phyloP scores from a whole-genome alignment of 1,140 invertebrate species.

The Trigoniulus corallinus region DNA sequence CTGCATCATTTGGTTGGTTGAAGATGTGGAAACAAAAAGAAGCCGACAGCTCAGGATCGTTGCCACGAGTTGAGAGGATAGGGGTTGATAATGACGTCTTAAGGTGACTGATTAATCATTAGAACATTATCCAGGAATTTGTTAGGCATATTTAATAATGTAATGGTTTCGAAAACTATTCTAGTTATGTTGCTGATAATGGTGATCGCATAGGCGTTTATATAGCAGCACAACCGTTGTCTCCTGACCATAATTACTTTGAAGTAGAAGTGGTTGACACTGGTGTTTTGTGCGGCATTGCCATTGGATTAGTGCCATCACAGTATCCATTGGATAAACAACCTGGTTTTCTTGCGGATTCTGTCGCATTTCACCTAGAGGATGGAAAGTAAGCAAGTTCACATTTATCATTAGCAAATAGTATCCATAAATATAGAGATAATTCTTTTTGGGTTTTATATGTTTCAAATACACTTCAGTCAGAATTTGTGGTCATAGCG shows the following conservation, averaged over 20 bases:
- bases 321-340: conserved; percentile 28
- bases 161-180: not conserved
- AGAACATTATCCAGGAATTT: not conserved
- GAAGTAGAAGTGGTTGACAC: conserved; percentile 30
- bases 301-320: conserved; percentile 27
- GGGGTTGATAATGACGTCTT: conserved; percentile 18
- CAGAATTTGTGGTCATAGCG: too few relatives aligned
- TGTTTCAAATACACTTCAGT: too few relatives aligned
- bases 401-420: not conserved
- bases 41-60: conserved; percentile 1
- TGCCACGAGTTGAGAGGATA: conserved; percentile 10
- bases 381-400: conserved; percentile 27
- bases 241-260: conserved; percentile 28
- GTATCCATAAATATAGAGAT: too few relatives aligned
- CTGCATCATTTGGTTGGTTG: conserved; percentile 7
- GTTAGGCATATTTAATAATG: not conserved
- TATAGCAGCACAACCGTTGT: conserved; percentile 23
- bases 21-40: conserved; percentile 4
- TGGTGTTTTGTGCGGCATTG: conserved; percentile 22
- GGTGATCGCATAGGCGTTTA: conserved; percentile 25
- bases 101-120: conserved; percentile 13
- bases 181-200: conserved; percentile 23
- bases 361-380: conserved; percentile 29
- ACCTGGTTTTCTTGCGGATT: conserved; percentile 28
- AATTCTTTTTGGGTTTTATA: too few relatives aligned